A percentile compares a stretch with the other conserved stretches of the same genome.
These are phyloP conservation scores for Mellilla xanthometata DNA, from an alignment of 2,888 invertebrate genomes.

Conservation along the genomic window DNA sequence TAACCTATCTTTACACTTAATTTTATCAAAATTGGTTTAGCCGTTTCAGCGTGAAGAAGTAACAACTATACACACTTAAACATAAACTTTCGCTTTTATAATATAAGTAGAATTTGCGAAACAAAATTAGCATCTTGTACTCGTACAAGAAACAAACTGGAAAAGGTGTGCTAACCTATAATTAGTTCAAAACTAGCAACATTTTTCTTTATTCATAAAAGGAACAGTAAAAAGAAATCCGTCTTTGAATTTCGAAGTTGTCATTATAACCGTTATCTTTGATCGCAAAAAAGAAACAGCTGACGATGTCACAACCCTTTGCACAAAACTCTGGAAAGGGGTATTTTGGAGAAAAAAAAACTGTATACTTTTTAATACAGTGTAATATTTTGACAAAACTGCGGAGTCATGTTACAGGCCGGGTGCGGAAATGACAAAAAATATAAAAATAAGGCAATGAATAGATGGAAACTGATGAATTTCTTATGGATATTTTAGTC, in stretches of 20 bases:
- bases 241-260: conserved; percentile 26
- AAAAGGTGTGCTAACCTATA: too few species aligned
- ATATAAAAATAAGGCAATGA: conserved; percentile 20
- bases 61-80: too few species aligned
- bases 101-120: too few species aligned
- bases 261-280: conserved; percentile 56
- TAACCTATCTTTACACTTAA: too few species aligned
- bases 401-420: conserved; percentile 38
- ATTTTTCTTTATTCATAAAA: conserved; percentile 5
- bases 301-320: conserved; percentile 46
- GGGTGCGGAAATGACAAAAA: conserved; percentile 39
- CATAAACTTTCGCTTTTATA: too few species aligned
- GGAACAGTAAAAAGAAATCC: conserved; percentile 26
- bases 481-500: conserved; percentile 2
- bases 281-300: conserved; percentile 55
- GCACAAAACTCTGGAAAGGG: conserved; percentile 47
- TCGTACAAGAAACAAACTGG: too few species aligned
- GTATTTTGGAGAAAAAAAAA: conserved; percentile 49
- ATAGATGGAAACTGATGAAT: conserved; percentile 1
- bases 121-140: too few species aligned
- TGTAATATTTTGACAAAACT: conserved; percentile 80
- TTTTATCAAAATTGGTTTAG: too few species aligned
- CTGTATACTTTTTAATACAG: conserved; percentile 40
- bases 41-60: too few species aligned
- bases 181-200: background rate